Evolutionary conservation across 2,113 vertebrate species (phyloP).

Genomic region (Python bivittatus): DNA sequence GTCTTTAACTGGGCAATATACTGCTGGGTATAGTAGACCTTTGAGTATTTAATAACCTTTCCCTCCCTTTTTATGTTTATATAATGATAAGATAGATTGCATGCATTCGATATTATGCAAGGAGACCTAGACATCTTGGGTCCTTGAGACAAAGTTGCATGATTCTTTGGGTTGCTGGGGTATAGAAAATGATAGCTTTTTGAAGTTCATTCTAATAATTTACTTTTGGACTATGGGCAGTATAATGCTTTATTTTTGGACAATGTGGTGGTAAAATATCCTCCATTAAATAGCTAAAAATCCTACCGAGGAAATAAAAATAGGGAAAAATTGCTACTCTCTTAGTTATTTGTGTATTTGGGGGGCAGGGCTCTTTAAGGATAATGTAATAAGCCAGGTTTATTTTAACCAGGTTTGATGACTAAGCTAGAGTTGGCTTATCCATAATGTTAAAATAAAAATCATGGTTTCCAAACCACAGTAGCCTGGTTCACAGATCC

Average conservation of each 20-base stretch:
- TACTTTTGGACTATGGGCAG: not conserved
- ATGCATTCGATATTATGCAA: not conserved
- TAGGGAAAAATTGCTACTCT: not conserved
- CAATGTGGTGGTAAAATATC: not conserved
- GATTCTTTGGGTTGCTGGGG: not conserved
- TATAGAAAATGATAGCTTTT: not conserved
- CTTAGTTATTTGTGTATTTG: not conserved
- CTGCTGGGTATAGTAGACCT: rapidly evolving
- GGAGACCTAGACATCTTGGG: not conserved
- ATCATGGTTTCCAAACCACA: not conserved
- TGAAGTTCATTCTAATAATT: not conserved
- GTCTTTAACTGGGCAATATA: not conserved
- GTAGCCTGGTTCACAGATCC: not conserved
- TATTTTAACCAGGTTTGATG: not conserved
- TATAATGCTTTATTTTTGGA: not conserved
- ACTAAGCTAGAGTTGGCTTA: too few relatives aligned
- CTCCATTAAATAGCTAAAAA: not conserved
- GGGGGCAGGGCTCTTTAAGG: not conserved
- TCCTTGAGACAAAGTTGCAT: not conserved
- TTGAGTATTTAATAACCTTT: not conserved
- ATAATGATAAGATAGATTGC: not conserved
- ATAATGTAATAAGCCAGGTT: not conserved
- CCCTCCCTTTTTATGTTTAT: too few relatives aligned
- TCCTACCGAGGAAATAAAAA: not conserved
- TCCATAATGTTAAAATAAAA: not conserved